Base-by-base conservation (phyloP, 2,113 vertebrate genomes). In the Gyps fulvus region DNA sequence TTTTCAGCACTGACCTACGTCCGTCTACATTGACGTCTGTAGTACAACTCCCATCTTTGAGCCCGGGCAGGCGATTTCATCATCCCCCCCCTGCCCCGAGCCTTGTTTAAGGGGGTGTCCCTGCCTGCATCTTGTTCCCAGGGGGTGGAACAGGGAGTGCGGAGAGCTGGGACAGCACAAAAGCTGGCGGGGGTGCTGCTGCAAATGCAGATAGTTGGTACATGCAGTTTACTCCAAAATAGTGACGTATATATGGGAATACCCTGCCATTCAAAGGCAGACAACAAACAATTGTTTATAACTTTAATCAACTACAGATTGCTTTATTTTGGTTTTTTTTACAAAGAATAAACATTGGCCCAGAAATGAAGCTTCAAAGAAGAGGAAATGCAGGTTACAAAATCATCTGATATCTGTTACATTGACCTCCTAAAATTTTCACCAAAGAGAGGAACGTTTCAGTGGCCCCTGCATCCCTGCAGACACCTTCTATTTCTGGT, bases 111-210 rank as follows among this genome's bases (percentile, higher is more conserved):
- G 0, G 2, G 7, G 13, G 2, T 47, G 20, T 55, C 49, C 22
- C 47, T 79, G 45, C n/a, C 50, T 25, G 26, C 17, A 20, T 7
- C 29, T 19, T 34, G 8, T 43, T 80, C 63, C 47, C 66, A 19
- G 10, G 3, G 21, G 38, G 57, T 7, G n/a, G 38, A 58, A 43
- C 3, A 6, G 43, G 2, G 29, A 54, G n/a, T 0, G 5, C 6
- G 34, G 10, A 34, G 65, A n/a, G 8, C 13, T 9, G 6, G 38
- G 52, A 11, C 71, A 74, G 78, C 43, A 49, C 59, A 66, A 27
- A 62, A 82, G 22, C 32, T n/a, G 32, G 27, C 3, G 3, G 4
- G 2, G 6, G 6, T 7, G 3, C 11, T 50, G 47, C 11, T n/a
- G 21, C 69, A 72, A 72, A 52, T 26, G 13, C 71, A 36, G 77